Base-by-base conservation (phyloP, 2,797 vertebrate species). In the Parauchenoglanis punctatus region DNA sequence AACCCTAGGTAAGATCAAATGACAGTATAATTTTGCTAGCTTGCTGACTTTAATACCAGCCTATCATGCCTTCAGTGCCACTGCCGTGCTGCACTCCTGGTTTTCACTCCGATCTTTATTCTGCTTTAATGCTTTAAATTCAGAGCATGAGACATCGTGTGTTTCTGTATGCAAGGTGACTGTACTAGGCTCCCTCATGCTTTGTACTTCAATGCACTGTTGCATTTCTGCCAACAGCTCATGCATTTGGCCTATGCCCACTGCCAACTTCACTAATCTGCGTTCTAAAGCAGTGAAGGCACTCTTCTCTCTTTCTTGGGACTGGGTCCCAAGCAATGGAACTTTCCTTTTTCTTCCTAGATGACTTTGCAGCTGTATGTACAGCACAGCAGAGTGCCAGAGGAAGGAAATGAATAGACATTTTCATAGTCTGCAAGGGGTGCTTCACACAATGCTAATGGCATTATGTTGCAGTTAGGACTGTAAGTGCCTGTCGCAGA, bases 181-280 rank as follows among this genome's bases (percentile, higher is more conserved):
- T 54, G 63, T 68, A 68, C 61, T 52, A 67, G 46, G 17, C 44
- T 68, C 28, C 61, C n/a, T 83, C 63, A 67, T 31, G 61, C 46
- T 52, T 83, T 83, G 81, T 67, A 67, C 46, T 68, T 68, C 63
- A 68, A 67, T 52, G 46, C 25, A 10, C 4, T 52, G 44, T 52
- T 68, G 59, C 81, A 67, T 83, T 54, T 83, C 44, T 83, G 81
- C 63, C 81, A 83, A 12, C 17, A 31, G 61, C 81, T 67, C 61
- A 83, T 83, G 81, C 81, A 52, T 52, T 83, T 67, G 44, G 46
- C 28, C 81, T 44, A 31, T 68, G 44, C 18, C 13, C 23, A 5
- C 78, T 44, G 23, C 78, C 78, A 81, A 58, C 58, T n/a, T 81
- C 78, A 44, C 78, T 81, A 81, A 61, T 67, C 81, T 52, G 46